Base-by-base conservation (phyloP, 1,140 invertebrate species). In the Hyposmocoma kahamanoa region DNA sequence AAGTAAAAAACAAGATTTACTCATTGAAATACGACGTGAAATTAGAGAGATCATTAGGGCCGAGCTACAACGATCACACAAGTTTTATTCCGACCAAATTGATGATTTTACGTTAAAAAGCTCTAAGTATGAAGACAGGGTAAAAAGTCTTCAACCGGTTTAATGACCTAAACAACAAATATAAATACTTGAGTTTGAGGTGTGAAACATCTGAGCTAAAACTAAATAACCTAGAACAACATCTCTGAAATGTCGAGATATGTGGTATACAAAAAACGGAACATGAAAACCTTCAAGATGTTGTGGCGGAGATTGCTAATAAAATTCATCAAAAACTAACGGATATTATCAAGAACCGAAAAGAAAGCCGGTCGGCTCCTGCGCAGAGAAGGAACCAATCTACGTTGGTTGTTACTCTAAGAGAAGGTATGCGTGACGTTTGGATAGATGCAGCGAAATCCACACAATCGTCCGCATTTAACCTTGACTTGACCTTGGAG, bases 11-110 rank as follows among this genome's bases (percentile, higher is more conserved):
- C 24, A 28, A 6, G 24, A 28, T 6, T 6, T 28, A 28, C 24
- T 28, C 6, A 11, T 11, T 13, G 18, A 42, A 17, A 21, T 42
- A 10, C n/a, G 22, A 8, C 3, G 11, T 22, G 21, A 19, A 22
- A 22, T 42, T 2, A 19, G 41, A 22, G 41, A 22, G 1, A 42
- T 42, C n/a, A 42, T 42, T 10, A 21, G 20, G 4, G 41, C 21
- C 1, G 41, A 42, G n/a, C 17, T 42, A 5, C 41, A 42, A 24
- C 21, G 11, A 4, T 4, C 41, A 11, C 41, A 22, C 9, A 2
- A 21, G 13, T 42, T 42, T 42, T 42, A 42, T 22, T 42, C 41
- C 19, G 20, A 42, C 4, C 21, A 42, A n/a, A 42, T 42, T 17
- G 36, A 39, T 39, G 36, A 39, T 18, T 39, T 18, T 11, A 18